Base-by-base conservation (phyloP, 2,888 invertebrate species). In the Gasteruption jaculator region DNA sequence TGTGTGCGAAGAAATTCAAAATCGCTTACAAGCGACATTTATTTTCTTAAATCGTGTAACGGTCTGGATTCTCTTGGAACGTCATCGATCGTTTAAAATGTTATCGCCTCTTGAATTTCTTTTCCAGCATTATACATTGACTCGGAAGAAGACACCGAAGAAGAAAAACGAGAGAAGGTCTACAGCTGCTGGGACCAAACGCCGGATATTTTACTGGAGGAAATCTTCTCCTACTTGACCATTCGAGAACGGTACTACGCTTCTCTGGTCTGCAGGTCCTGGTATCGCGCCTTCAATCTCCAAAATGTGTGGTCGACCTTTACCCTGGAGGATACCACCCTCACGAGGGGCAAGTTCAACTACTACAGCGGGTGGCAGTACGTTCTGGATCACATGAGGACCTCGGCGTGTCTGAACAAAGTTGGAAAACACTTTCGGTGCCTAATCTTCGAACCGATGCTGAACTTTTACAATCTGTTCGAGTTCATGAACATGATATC, bases 401-500 rank as follows among this genome's bases (percentile, higher is more conserved):
- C 85, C 0, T 84, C 86, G 49, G 72, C 79, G 46, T 88, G 86
- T 53, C 71, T 89, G 25, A 76, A 79, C 29, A 76, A 78, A 48
- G 78, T 88, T 16, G 88, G 88, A 0, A 73, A 71, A 34, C 74
- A 80, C 57, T 77, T 89, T 55, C 76, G 81, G 43, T 76, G 76
- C 7, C 71, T 90, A 20, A 76, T 83, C 11, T 81, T 91, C 50
- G 77, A 80, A 21, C 88, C 88, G 1, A 83, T 83, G 74, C 73
- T 79, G 43, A 87, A 88, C 63, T 86, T 88, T 56, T 84, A 85
- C 66, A 89, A 89, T 65, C 75, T 90, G 27, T 88, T 84, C 63
- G 88, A 89, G 63, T 90, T 90, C 60, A 85, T 90, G 79, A 82
- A 85, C 42, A 81, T 89, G 74, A 65, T 89, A n/a, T 79, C 84